These are phyloP conservation scores for Protula sp. DNA, from an alignment of 2,888 invertebrate genomes.

Conservation along the genomic window DNA sequence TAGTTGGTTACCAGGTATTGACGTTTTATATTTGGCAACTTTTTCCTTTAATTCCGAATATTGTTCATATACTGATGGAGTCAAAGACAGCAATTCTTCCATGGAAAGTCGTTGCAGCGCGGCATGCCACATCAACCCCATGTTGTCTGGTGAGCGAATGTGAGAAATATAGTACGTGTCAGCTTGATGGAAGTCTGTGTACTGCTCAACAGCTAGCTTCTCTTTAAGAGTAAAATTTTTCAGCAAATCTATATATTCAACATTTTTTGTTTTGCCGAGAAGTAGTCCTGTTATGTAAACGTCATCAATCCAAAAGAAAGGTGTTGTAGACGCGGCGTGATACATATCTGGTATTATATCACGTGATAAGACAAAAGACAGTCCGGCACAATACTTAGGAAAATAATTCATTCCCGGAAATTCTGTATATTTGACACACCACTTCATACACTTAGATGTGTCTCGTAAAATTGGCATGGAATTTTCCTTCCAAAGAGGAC, in stretches of 20 bases:
- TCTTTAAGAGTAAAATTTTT: conserved; percentile 81
- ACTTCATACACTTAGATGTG: conserved; percentile 24
- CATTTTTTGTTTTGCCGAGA: conserved; percentile 26
- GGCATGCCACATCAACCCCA: background rate
- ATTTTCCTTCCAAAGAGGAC: conserved; percentile 25
- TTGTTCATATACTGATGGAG: no score
- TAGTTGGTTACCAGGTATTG: no score
- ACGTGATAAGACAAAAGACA: conserved; percentile 32
- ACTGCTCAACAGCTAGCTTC: conserved; percentile 13
- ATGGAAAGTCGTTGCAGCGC: no score
- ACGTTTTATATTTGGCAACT: no score
- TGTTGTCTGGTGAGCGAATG: no score
- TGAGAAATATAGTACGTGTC: background rate
- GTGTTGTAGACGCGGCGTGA: conserved; percentile 27
- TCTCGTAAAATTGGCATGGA: conserved; percentile 28
- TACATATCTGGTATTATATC: conserved; percentile 32
- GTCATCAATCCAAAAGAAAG: conserved; percentile 43
- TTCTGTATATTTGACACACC: conserved; percentile 24
- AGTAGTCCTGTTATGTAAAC: conserved; percentile 42
- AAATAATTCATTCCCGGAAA: conserved; percentile 22
- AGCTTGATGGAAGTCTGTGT: no score
- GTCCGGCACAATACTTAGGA: conserved; percentile 45
- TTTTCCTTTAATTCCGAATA: no score
- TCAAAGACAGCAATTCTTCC: no score
- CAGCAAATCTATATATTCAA: conserved; percentile 57